phyloP scores from a whole-genome alignment of 1,140 invertebrate species.

The Meteorus sp. region DNA sequence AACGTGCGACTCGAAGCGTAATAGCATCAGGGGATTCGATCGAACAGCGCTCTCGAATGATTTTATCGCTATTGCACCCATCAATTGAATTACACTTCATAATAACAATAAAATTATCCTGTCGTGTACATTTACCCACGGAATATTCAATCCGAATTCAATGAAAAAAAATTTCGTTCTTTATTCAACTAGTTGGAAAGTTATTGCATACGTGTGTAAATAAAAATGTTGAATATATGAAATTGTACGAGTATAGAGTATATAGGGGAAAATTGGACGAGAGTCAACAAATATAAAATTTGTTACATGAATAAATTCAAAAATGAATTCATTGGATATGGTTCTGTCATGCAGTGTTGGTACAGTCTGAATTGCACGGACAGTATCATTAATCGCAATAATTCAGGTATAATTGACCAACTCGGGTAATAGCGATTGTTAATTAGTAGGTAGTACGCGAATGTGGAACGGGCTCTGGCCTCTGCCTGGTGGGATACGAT shows the following conservation, averaged over 20 bases:
- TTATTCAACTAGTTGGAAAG: not conserved
- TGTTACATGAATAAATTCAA: not conserved
- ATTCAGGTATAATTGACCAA: slow-evolving; percentile 44
- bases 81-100: too few species aligned
- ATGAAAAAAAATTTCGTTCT: too few species aligned
- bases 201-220: not conserved
- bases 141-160: too few species aligned
- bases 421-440: slow-evolving; percentile 41
- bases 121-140: too few species aligned
- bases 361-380: not conserved
- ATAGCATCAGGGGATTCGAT: too few species aligned
- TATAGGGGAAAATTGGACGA: not conserved
- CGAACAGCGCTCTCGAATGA: too few species aligned
- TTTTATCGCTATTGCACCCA: too few species aligned
- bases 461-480: not conserved
- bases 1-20: too few species aligned
- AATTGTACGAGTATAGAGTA: slow-evolving; percentile 6
- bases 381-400: slow-evolving; percentile 36
- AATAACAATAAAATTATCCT: too few species aligned
- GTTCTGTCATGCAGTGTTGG: slow-evolving; percentile 2
- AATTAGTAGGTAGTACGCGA: slow-evolving; percentile 34
- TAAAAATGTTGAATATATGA: slow-evolving; percentile 1
- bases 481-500: slow-evolving; percentile 11
- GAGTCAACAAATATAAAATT: slow-evolving; percentile 9
- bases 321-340: slow-evolving; percentile 7